Evolutionary conservation across 2,113 vertebrate species (phyloP), one percentile per base, ranked within the genome.

Genomic region (Prunella himalayana): DNA sequence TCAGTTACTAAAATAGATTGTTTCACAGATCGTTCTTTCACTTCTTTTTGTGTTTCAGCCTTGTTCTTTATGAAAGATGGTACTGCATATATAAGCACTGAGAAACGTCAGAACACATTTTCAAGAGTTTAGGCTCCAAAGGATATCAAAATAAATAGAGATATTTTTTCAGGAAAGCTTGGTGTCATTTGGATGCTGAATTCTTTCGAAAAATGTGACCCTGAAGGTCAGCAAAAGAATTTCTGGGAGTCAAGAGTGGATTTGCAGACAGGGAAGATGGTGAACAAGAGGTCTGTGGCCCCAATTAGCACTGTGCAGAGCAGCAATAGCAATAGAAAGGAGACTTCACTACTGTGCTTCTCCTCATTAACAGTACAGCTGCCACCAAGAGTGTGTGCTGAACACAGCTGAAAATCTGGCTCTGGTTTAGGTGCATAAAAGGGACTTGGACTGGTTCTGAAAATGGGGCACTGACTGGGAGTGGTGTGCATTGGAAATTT

Each of bases 271-370:
- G 76, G 51, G 88, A 92, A 88, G 92, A 92, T 90, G 76, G 86
- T 54, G 95, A 97, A 77, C 92, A 88, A 94, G 88, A 94, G 91
- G 92, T 96, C 96, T 94, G 64, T 84, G 95, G 92, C 94, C 94
- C 83, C 92, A 95, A 68, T 97, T 96, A 97, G 86, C 92, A 75
- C 72, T 86, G 91, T 66, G 91, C 68, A 33, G 51, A 88, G 60
- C 83, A 90, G 86, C 91, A 88, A 83, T 56, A 73, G 80, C 42
- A 37, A 83, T 2, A 86, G 80, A 85, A 92, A 84, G 76, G 78
- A 54, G 68, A 86, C 64, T 88, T 83, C 64, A 64, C 60, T 69
- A 78, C 94, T 51, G 80, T 20, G 60, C 24, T 70, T 66, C 49
- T 96, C 28, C 51, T 97, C 91, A 88, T 95, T 97, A 94, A 80